Base-by-base conservation (phyloP, 2,888 invertebrate species). In the Cerastoderma edule region DNA sequence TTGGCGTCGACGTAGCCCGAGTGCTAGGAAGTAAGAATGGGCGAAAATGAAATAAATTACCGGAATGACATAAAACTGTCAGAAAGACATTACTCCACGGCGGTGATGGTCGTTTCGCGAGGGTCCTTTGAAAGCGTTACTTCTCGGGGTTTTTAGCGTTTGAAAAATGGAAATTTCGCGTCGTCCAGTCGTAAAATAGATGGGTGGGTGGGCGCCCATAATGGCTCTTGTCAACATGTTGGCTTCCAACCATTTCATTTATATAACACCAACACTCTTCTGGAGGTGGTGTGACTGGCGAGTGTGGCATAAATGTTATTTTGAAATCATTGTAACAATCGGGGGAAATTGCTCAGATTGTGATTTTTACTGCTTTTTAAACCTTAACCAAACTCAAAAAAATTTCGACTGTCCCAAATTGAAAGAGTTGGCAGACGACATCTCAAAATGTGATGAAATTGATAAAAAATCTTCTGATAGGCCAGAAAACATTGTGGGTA, bases 131-230 rank as follows among this genome's bases (percentile, higher is more conserved):
- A 67, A 67, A 67, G 39, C 24, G 54, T 32, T 56, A 44, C 39
- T 27, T 44, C 24, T 24, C 56, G 19, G 35, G 44, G 56, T 60
- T 60, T 57, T 57, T 39, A 60, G 39, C n/a, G n/a, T 50, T 50
- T 50, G 24, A 50, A 19, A 66, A 48, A 50, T 66, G 33, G 66
- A 66, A 50, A 66, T 50, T 66, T 48, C 50, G 19, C 66, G 50
- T 60, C 60, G 8, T 60, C 39, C 22, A 13, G 60, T 68, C 68
- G 56, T 68, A 30, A 56, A 56, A 63, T 44, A 60, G 69, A 46
- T 79, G 78, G 78, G 75, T 79, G 78, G 78, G 75, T 79, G 78
- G 78, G 78, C 78, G 69, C 63, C 35, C 22, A 60, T 72, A 72
- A 79, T 72, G 67, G 63, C 33, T 63, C 16, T n/a, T 32, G 16